phyloP scores from a whole-genome alignment of 2,888 invertebrate species.

The Cerastoderma edule region DNA sequence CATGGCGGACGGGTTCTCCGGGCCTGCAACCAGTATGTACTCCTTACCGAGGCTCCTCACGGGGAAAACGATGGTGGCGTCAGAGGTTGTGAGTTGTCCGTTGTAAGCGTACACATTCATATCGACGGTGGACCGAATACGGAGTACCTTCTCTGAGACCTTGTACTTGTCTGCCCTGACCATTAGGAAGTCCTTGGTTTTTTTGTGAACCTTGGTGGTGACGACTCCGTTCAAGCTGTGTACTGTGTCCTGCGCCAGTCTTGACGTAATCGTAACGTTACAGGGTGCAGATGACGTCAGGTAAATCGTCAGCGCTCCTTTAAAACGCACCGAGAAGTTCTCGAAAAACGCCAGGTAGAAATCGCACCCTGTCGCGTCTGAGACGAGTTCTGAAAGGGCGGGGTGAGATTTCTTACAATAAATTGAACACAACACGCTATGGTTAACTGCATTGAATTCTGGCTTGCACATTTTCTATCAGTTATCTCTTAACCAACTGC shows the following conservation, averaged over 20 bases:
- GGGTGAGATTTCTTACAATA: too few relatives aligned
- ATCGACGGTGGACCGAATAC: neutral
- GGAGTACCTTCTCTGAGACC: neutral
- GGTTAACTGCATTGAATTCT: too few relatives aligned
- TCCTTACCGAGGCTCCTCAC: neutral
- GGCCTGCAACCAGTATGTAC: neutral
- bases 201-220: neutral
- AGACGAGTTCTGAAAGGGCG: neutral
- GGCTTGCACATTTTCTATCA: too few relatives aligned
- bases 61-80: neutral
- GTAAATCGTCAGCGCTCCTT: neutral
- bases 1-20: neutral
- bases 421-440: too few relatives aligned
- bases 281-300: neutral
- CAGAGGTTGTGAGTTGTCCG: neutral
- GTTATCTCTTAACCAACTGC: too few relatives aligned
- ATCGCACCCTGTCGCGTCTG: neutral
- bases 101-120: neutral
- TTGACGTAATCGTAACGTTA: neutral
- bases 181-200: neutral
- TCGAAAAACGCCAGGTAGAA: neutral
- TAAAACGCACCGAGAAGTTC: neutral
- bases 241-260: too few relatives aligned
- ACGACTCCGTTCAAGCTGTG: neutral
- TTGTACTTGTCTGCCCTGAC: neutral